Evolutionary conservation across 2,113 vertebrate species (phyloP), one percentile per base, ranked within the genome.

Genomic region (Hippocampus comes): DNA sequence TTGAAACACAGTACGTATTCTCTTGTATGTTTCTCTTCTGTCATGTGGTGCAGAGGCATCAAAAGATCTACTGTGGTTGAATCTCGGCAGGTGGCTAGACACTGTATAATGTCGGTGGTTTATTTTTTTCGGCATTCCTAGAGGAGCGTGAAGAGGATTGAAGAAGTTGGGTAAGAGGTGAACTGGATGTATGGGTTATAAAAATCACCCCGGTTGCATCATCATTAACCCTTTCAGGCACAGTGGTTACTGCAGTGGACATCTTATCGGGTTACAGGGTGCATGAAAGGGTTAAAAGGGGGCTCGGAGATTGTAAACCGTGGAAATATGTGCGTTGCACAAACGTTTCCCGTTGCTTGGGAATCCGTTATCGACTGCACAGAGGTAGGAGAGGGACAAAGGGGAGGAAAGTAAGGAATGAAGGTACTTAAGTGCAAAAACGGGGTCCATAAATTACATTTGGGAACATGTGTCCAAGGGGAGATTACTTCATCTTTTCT

Each of bases 401-500:
- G 15, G 9, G 30, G 42, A 34, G 46, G 57, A 11, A 27, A 63
- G 59, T 57, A 48, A 30, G 65, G 66, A 48, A 61, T 68, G 56
- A 69, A 30, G 53, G 66, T 70, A 53, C 30, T 67, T 65, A 84
- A 53, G 66, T 49, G 48, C 25, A 73, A 43, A 67, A 63, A 21
- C 8, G 17, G 14, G 30, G 18, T 27, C 71, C 71, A 46, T 87
- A 77, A 80, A 82, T 75, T 65, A 17, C 67, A 25, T 77, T 48
- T 34, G 27, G 65, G 67, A 60, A 67, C 34, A 68, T 51, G 34
- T 51, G 15, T 80, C 63, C 59, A 23, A 41, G 0, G 80, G 76
- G 75, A 75, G 61, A 76, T 81, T 63, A 76, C 78, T 55, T 79
- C 72, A 79, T 82, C 72, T 66, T 74, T 2, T 20, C 17, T 49